Conservation (phyloP, 2,113 vertebrate genomes). For the Clarias macrocephalus region DNA sequence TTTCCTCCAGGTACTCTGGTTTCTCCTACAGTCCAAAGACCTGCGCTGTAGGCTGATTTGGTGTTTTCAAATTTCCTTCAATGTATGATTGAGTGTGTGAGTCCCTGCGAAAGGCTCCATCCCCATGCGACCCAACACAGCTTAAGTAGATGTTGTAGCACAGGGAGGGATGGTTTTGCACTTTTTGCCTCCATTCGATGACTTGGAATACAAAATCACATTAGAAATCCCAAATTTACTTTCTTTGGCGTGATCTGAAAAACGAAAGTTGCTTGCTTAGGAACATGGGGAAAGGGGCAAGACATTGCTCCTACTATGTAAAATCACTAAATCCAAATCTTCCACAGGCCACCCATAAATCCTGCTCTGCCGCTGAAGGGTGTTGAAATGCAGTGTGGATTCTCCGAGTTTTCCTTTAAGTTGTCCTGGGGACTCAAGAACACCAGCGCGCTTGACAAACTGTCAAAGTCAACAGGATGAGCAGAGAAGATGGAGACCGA, state of each 20-base stretch:
- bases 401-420: conserved; percentile 9
- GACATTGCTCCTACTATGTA: background rate
- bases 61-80: no score
- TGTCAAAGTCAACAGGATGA: conserved; percentile 32
- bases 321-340: background rate
- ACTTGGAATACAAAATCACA: background rate
- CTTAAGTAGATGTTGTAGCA: no score
- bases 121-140: no score
- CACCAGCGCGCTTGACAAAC: conserved; percentile 41
- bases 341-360: background rate
- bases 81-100: no score
- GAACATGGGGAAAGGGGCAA: background rate
- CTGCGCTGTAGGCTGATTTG: no score
- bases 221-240: background rate
- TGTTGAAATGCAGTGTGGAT: background rate
- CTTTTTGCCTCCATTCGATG: background rate
- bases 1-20: no score
- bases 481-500: background rate
- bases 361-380: background rate
- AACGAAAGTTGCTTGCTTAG: background rate
- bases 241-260: background rate
- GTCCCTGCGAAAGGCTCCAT: no score
- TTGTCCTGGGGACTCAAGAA: background rate
- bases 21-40: no score
- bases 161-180: background rate